Percentiles rank a stretch among this genome's conserved stretches.
Evolutionary conservation across 2,888 invertebrate genomes (phyloP).

Genomic region (Mechanitis mazaeus): DNA sequence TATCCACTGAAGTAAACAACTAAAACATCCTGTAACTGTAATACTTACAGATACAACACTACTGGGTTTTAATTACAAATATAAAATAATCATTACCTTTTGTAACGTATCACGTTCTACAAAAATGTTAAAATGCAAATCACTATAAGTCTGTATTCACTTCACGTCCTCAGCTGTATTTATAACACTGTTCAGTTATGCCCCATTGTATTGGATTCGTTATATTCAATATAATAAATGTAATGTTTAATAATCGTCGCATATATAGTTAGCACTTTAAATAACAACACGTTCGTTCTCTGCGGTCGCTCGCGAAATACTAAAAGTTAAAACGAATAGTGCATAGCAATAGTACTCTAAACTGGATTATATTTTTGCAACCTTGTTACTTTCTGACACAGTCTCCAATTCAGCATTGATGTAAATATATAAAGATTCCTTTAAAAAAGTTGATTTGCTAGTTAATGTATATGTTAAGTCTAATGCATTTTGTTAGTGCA

Average conservation of each 20-base stretch:
- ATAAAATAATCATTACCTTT: slow-evolving; percentile 6
- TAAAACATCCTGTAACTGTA: slow-evolving; percentile 2
- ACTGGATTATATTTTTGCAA: slow-evolving; percentile 18
- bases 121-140: slow-evolving; percentile 8
- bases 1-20: background rate
- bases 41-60: background rate
- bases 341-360: slow-evolving; percentile 11
- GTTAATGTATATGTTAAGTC: background rate
- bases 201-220: slow-evolving; percentile 28
- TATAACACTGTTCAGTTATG: slow-evolving; percentile 27
- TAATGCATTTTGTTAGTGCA: background rate
- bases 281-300: slow-evolving; percentile 18
- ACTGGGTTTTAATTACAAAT: background rate
- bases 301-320: slow-evolving; percentile 27
- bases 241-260: slow-evolving; percentile 20
- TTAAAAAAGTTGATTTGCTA: background rate
- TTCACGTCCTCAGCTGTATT: slow-evolving; percentile 22
- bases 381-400: slow-evolving; percentile 19
- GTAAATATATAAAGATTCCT: background rate
- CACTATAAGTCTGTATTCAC: slow-evolving; percentile 9
- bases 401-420: slow-evolving; percentile 6
- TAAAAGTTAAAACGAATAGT: slow-evolving; percentile 15
- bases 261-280: slow-evolving; percentile 7
- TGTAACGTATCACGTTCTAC: slow-evolving; percentile 5
- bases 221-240: slow-evolving; percentile 16